Evolutionary conservation across 2,797 vertebrate genomes (phyloP), one percentile per base, ranked within the genome.

Genomic region (Sebastes paucispinis): DNA sequence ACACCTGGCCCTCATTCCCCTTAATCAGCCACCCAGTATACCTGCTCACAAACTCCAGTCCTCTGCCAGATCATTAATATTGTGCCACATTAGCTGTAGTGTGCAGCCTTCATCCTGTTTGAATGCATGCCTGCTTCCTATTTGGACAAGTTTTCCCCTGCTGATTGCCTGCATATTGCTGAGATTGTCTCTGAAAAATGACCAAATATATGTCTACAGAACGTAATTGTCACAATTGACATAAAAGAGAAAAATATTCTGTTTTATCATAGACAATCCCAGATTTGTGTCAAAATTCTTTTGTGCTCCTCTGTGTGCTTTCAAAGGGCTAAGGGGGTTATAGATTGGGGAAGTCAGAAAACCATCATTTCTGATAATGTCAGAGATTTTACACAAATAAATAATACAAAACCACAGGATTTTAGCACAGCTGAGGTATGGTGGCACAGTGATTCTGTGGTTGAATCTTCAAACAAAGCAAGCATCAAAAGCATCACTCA

Each of bases 1-100:
- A 78, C 65, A 80, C 62, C 58, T 83, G 65, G 13, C 55, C 43
- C 32, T 77, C 25, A 69, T 70, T 76, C 70, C 55, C 31, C 39
- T 70, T 39, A 36, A 62, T 89, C 36, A 72, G 34, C 47, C 36
- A 34, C 55, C 69, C 47, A 63, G 67, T 73, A 32, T 13, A 36
- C 25, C 58, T 66, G 27, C 67, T 39, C 32, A 52, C 55, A 68
- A 27, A 69, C 65, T n/a, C 11, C 4, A 20, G 5, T 69, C 24
- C 6, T 29, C 47, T 43, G 57, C 63, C 60, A 79, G 32, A 47
- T 73, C 62, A 65, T 77, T 79, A 78, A 73, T 63, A 58, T 8
- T 67, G 25, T 75, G 76, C 54, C 60, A 72, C 50, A 34, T 76
- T 34, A 69, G 13, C 29, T 67, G 69, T 11, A 54, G 68, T 57